These are phyloP conservation scores for Cliona cf. orientalis DNA, from an alignment of 37 sponge, comb jelly and placozoan species.

Conservation along the genomic window DNA sequence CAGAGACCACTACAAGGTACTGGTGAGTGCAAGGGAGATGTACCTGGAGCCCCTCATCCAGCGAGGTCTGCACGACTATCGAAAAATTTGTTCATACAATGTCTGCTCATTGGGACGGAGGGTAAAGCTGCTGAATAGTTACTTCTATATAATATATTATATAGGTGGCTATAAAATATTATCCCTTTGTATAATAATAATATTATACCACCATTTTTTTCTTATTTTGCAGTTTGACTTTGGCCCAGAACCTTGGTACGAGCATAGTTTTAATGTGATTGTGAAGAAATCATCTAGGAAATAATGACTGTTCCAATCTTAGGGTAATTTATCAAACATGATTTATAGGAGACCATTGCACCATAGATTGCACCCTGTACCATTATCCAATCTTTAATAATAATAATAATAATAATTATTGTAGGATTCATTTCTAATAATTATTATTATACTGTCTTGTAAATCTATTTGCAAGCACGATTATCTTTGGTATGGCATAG, in stretches of 20 bases:
- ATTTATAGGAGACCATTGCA: no score
- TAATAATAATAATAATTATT: no score
- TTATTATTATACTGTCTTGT: no score
- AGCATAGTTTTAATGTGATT: slow-evolving; percentile 28
- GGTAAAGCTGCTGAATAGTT: neutral
- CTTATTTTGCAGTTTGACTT: slow-evolving; percentile 1
- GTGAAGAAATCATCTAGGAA: neutral
- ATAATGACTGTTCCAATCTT: no score
- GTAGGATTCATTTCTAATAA: no score
- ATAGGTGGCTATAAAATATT: no score
- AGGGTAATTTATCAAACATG: no score
- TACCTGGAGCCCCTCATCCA: slow-evolving; percentile 49
- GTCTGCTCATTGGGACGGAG: slow-evolving; percentile 14
- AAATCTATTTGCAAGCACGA: no score
- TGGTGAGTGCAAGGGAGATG: slow-evolving; percentile 43
- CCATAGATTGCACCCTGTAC: no score
- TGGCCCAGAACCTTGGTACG: slow-evolving; percentile 25
- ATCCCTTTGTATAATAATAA: no score
- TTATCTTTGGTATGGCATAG: no score
- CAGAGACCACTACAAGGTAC: slow-evolving; percentile 41
- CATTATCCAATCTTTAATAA: no score
- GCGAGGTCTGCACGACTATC: slow-evolving; percentile 22
- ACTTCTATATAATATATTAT: neutral
- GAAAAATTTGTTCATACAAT: neutral
- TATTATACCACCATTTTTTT: neutral